A percentile compares a stretch with the other conserved stretches of the same genome.
phyloP scores from a whole-genome alignment of 2,888 invertebrate genomes.

The Lasioglossum leucozonium region DNA sequence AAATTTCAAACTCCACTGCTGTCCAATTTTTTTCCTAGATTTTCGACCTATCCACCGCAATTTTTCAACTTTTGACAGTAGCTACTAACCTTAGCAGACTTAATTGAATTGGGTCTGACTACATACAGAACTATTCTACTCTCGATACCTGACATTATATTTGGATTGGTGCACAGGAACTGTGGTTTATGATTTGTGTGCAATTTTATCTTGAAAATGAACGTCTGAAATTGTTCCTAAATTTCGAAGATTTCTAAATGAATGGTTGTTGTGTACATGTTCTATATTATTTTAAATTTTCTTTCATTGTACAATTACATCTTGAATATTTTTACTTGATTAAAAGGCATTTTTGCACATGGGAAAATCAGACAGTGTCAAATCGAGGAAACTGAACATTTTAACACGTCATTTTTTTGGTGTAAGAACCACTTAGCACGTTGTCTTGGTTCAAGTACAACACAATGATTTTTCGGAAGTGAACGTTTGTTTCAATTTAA shows the following conservation, averaged over 20 bases:
- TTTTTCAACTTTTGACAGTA: background rate
- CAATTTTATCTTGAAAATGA: background rate
- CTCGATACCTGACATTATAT: background rate
- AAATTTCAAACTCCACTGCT: background rate
- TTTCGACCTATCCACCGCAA: background rate
- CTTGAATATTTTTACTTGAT: background rate
- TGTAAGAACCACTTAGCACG: no score
- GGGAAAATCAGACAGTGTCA: background rate
- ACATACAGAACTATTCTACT: conserved; percentile 4
- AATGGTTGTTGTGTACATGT: background rate
- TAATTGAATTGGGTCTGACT: background rate
- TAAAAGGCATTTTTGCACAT: background rate
- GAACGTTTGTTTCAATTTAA: background rate
- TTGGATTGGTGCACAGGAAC: background rate
- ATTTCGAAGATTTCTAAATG: background rate
- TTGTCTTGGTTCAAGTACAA: no score
- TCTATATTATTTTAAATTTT: background rate
- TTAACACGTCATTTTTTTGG: no score
- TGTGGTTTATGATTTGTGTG: background rate
- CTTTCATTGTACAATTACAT: background rate
- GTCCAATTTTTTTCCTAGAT: background rate
- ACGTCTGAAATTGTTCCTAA: background rate
- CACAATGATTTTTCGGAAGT: background rate
- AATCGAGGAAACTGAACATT: background rate
- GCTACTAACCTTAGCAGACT: background rate